phyloP scores from a whole-genome alignment of 2,888 invertebrate species.

The Anodontia alba region DNA sequence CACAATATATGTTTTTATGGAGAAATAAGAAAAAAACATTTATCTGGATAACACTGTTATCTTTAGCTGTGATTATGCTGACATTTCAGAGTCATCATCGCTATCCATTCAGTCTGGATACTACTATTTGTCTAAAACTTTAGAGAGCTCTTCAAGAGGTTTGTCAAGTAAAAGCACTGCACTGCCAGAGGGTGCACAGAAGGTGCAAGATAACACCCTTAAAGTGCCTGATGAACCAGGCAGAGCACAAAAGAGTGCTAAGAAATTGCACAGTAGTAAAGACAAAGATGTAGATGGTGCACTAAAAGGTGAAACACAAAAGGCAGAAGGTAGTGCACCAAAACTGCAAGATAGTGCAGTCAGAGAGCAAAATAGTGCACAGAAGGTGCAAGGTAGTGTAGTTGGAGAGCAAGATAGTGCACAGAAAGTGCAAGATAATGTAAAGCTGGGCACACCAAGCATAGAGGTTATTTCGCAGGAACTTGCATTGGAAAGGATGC shows the following conservation, averaged over 20 bases:
- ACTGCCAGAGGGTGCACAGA: not conserved
- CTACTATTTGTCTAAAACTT: constrained; percentile 48
- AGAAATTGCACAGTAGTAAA: not conserved
- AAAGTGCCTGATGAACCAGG: not conserved
- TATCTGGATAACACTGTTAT: too few relatives aligned
- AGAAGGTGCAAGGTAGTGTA: too few relatives aligned
- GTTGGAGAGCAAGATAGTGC: not conserved
- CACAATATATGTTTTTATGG: too few relatives aligned
- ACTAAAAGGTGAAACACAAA: not conserved
- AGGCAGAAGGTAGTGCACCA: not conserved
- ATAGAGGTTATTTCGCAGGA: not conserved
- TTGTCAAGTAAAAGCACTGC: constrained; percentile 6
- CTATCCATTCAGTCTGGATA: constrained; percentile 57
- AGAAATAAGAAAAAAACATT: too few relatives aligned
- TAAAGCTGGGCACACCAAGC: too few relatives aligned
- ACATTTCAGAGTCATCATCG: constrained; percentile 60
- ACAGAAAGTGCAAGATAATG: not conserved
- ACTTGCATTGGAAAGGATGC: not conserved
- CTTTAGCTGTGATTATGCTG: too few relatives aligned
- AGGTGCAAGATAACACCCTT: not conserved
- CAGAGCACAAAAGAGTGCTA: not conserved
- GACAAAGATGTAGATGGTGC: not conserved
- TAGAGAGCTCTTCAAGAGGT: constrained; percentile 58
- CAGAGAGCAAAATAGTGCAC: not conserved
- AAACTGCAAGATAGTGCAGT: too few relatives aligned